These are phyloP conservation scores for Nesometra sesokonis DNA, from an alignment of 35 echinoderm and acorn worm species.

Conservation along the genomic window DNA sequence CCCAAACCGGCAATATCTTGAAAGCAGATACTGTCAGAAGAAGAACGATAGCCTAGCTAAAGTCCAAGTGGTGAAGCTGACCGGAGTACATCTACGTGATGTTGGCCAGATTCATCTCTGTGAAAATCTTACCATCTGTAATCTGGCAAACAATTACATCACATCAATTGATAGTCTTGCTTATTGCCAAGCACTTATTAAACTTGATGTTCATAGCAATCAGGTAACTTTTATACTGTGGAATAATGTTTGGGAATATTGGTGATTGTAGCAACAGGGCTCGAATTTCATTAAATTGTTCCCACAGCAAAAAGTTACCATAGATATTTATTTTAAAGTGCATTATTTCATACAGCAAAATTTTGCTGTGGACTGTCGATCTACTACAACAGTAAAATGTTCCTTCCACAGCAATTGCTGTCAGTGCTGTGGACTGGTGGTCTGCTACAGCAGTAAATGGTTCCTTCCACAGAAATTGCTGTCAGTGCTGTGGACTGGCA, in stretches of 20 bases:
- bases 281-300: too few relatives aligned
- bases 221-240: constrained; percentile 69
- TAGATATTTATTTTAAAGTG: not conserved
- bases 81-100: constrained; percentile 55
- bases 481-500: too few relatives aligned
- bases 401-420: too few relatives aligned
- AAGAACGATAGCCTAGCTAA: constrained; percentile 19
- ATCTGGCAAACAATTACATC: constrained; percentile 78
- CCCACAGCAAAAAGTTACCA: too few relatives aligned
- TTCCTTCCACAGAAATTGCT: too few relatives aligned
- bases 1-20: constrained; percentile 21
- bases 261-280: not conserved
- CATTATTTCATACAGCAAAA: too few relatives aligned
- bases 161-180: constrained; percentile 57
- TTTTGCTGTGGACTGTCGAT: too few relatives aligned
- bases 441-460: too few relatives aligned
- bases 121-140: constrained; percentile 56
- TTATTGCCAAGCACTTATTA: constrained; percentile 47
- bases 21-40: constrained; percentile 8
- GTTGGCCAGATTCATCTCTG: constrained; percentile 49
- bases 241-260: not conserved
- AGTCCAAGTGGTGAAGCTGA: constrained; percentile 42
- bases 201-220: constrained; percentile 83
- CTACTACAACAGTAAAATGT: too few relatives aligned
- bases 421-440: too few relatives aligned